Percentiles rank a stretch among this genome's conserved stretches.
Conservation (phyloP, 2,113 vertebrate species). For the Anguilla japonica region DNA sequence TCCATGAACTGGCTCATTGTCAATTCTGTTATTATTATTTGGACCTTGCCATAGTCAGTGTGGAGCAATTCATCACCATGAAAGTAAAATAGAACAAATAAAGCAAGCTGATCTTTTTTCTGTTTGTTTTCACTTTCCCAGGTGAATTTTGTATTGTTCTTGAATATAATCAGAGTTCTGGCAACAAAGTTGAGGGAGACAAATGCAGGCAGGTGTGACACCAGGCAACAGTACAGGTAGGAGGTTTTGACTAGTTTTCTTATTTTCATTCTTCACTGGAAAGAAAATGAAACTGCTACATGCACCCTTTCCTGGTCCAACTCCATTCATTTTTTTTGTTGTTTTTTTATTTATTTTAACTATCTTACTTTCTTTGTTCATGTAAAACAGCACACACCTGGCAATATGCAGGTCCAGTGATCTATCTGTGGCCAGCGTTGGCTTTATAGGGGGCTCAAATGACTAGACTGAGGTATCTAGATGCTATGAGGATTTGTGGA, state of each 20-base stretch:
- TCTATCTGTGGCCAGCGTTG: background rate
- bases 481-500: background rate
- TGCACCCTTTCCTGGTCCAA: background rate
- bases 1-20: background rate
- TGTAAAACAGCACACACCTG: background rate
- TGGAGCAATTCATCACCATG: background rate
- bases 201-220: constrained; percentile 76
- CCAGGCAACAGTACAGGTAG: constrained; percentile 77
- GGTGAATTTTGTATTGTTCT: constrained; percentile 76
- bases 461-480: background rate
- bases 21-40: background rate
- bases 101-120: constrained; percentile 17
- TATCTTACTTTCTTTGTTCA: background rate
- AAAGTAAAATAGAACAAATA: background rate
- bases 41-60: background rate
- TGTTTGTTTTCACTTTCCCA: constrained; percentile 46
- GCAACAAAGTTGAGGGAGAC: constrained; percentile 77
- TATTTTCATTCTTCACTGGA: background rate
- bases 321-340: background rate
- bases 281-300: background rate
- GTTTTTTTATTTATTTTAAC: background rate
- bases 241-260: background rate
- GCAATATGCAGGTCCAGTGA: background rate
- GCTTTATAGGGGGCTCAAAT: background rate
- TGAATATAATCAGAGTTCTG: constrained; percentile 77